Evolutionary conservation across 1,140 invertebrate species (phyloP).

Genomic region (Pogonus chalceus): DNA sequence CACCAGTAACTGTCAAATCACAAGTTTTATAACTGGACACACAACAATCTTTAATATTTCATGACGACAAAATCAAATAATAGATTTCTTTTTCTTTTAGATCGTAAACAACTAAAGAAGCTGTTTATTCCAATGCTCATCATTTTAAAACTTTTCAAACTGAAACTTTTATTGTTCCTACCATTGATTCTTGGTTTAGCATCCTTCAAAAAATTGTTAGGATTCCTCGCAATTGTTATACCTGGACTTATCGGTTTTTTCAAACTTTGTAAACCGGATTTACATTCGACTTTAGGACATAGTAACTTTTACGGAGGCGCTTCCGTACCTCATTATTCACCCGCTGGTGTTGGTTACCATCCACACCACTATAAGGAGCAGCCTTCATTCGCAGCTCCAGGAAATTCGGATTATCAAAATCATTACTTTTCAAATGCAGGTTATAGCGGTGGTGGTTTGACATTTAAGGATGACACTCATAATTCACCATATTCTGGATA

Average conservation of each 20-base stretch:
- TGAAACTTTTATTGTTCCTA: constrained; percentile 68
- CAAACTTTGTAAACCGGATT: constrained; percentile 58
- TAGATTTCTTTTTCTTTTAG: constrained; percentile 38
- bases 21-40: too few species aligned
- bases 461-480: constrained; percentile 53
- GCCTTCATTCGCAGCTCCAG: constrained; percentile 32
- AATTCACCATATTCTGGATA: constrained; percentile 60
- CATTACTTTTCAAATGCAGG: constrained; percentile 34
- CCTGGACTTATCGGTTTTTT: constrained; percentile 70
- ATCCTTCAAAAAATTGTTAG: constrained; percentile 73
- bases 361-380: constrained; percentile 37
- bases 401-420: constrained; percentile 23
- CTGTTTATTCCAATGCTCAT: constrained; percentile 71
- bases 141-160: constrained; percentile 71
- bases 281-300: constrained; percentile 39
- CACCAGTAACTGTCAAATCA: too few species aligned
- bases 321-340: constrained; percentile 51
- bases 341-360: constrained; percentile 50
- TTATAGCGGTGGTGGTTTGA: constrained; percentile 40
- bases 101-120: constrained; percentile 65
- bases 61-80: too few species aligned
- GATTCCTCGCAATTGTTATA: constrained; percentile 62
- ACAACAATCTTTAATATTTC: too few species aligned
- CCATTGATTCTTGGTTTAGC: constrained; percentile 70
- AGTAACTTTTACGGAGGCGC: constrained; percentile 36